A percentile compares a stretch with the other conserved stretches of the same genome.
phyloP scores from a whole-genome alignment of 2,797 vertebrate species.

The Novumbra hubbsi region DNA sequence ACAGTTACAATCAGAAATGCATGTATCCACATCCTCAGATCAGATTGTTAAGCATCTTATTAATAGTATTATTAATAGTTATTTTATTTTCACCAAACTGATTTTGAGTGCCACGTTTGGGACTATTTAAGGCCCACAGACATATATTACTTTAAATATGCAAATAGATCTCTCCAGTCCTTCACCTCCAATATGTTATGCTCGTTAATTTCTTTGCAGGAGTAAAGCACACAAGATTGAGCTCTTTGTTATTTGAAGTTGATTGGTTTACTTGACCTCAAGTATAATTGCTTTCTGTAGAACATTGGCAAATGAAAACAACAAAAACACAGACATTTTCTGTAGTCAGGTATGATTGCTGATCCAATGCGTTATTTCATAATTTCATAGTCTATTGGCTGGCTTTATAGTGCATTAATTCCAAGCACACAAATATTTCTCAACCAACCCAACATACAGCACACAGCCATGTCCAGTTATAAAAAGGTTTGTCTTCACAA shows the following conservation, averaged over 20 bases:
- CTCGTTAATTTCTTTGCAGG: conserved; percentile 22
- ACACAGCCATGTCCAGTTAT: not conserved
- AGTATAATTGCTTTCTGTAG: conserved; percentile 5
- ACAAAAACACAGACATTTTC: not conserved
- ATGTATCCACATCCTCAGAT: not conserved
- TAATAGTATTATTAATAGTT: conserved; percentile 8
- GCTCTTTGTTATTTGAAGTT: conserved; percentile 15
- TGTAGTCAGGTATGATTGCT: no score
- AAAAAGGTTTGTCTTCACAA: not conserved
- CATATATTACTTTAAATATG: conserved; percentile 12
- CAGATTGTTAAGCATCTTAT: conserved; percentile 9
- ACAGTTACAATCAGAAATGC: not conserved
- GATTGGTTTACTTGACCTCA: conserved; percentile 19
- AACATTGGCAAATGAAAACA: conserved; percentile 22
- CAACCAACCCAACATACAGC: not conserved
- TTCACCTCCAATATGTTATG: conserved; percentile 15
- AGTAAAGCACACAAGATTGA: conserved; percentile 10
- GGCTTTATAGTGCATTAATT: not conserved
- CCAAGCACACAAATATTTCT: not conserved
- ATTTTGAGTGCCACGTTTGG: not conserved
- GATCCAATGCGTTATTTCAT: not conserved
- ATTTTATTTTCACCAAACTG: not conserved
- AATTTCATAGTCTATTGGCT: not conserved
- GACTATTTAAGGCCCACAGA: not conserved
- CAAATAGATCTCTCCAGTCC: not conserved